Base-by-base conservation (phyloP, 1,140 invertebrate species). In the Acromyrmex echinatior region DNA sequence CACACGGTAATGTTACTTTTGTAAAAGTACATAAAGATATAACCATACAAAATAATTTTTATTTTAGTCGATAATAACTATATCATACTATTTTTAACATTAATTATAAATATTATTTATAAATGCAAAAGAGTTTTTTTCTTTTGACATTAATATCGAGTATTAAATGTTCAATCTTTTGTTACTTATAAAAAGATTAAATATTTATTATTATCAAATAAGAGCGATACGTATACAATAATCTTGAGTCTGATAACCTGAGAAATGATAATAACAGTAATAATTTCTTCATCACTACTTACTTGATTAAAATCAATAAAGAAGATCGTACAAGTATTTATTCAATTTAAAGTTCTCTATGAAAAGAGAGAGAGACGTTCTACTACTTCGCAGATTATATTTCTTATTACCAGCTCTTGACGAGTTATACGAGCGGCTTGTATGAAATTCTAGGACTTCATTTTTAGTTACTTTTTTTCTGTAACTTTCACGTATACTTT, bases 381-480 rank as follows among this genome's bases (percentile, higher is more conserved):
- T 39, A 28, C 3, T 18, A 31, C 7, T 66, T 79, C 45, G 51
- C 14, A 16, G 16, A 66, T 62, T 63, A 62, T 66, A 79, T 66
- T 66, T 79, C 62, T 66, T 66, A 73, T 53, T 21, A 12, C 18
- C 18, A 39, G 16, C 21, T 31, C 60, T 79, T 35, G 77, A 18
- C 35, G 14, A 51, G 25, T 35, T 66, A 31, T 79, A 65, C 18
- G 25, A 79, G 25, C 28, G 1, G 10, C 18, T 65, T 6, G 58
- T 65, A 78, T 63, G 76, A 79, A 31, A 51, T 79, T 79, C 18
- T 65, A 49, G 31, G 25, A 53, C 16, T 66, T 66, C 62, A 10
- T 16, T 51, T 66, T n/a, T n/a, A 79, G 25, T 79, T 78, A 65
- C 18, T 49, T 79, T 51, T 66, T 66, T 66, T 31, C 45, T 49